These are phyloP conservation scores for Ianthella basta DNA, from an alignment of 37 sponge, comb jelly and placozoan species.

Conservation along the genomic window DNA sequence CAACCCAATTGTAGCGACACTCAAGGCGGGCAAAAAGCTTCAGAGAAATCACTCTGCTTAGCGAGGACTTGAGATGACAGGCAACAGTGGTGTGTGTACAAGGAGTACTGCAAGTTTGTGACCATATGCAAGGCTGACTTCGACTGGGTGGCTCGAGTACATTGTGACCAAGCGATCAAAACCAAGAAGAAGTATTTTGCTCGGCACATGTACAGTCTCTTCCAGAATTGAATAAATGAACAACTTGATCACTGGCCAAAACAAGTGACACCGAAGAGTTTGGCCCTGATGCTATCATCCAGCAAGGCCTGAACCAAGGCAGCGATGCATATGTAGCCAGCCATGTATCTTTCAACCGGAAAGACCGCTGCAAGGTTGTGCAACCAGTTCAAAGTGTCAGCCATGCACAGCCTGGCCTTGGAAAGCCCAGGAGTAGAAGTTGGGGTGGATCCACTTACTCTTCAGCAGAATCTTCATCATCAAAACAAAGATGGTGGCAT, in stretches of 20 bases:
- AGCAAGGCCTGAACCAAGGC: constrained; percentile 46
- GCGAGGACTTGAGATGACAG: constrained; percentile 35
- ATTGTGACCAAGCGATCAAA: constrained; percentile 54
- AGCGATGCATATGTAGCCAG: constrained; percentile 7
- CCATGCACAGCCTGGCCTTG: background rate
- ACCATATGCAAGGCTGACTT: constrained; percentile 70
- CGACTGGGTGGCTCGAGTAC: constrained; percentile 52
- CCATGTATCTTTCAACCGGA: constrained; percentile 42
- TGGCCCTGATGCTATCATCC: constrained; percentile 55
- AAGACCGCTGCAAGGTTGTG: constrained; percentile 66
- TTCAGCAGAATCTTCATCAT: background rate
- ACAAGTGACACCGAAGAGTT: constrained; percentile 57
- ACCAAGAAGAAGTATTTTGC: constrained; percentile 31
- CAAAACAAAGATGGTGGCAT: constrained; percentile 52
- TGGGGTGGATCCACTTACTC: background rate
- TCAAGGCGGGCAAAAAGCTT: constrained; percentile 78
- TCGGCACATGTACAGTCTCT: constrained; percentile 48
- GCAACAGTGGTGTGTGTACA: constrained; percentile 86
- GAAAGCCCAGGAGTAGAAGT: background rate
- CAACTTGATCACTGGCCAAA: constrained; percentile 35
- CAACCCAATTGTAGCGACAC: constrained; percentile 59
- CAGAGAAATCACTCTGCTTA: constrained; percentile 83
- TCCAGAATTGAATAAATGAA: constrained; percentile 27
- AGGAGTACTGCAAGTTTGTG: constrained; percentile 68
- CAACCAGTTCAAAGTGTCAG: constrained; percentile 26